Evolutionary conservation across 64 coral and sea anemone genomes (phyloP).

Genomic region (Montipora capricornis): DNA sequence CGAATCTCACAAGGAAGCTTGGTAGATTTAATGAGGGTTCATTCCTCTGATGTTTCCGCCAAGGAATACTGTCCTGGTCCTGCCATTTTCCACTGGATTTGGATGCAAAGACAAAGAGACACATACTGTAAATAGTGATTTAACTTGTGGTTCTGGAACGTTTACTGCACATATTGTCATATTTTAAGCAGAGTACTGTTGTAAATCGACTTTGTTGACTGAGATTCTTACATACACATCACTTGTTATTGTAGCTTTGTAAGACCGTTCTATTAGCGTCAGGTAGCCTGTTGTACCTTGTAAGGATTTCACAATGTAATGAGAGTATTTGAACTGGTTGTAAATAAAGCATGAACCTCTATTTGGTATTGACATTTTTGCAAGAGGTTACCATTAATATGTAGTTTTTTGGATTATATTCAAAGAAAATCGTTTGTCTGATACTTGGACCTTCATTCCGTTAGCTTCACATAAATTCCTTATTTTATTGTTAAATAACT

Average conservation of each 20-base stretch:
- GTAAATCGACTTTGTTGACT: slow-evolving; percentile 23
- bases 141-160: not conserved
- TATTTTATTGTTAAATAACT: no score
- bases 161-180: not conserved
- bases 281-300: not conserved
- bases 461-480: not conserved
- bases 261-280: slow-evolving; percentile 50
- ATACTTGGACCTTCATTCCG: not conserved
- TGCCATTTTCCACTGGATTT: slow-evolving; percentile 14
- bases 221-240: slow-evolving; percentile 52
- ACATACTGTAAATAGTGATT: slow-evolving; percentile 6
- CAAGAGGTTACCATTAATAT: not conserved
- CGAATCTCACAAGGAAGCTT: not conserved
- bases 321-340: not conserved
- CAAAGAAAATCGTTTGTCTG: not conserved
- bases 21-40: not conserved
- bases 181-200: slow-evolving; percentile 7
- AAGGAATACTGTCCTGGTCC: not conserved
- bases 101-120: not conserved
- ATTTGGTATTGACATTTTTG: not conserved
- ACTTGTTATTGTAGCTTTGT: slow-evolving; percentile 53
- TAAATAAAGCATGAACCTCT: not conserved
- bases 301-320: not conserved
- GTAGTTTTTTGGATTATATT: not conserved
- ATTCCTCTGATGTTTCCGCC: slow-evolving; percentile 26